Evolutionary conservation across 2,888 invertebrate genomes (phyloP).

Genomic region (Drosophila diplacantha): DNA sequence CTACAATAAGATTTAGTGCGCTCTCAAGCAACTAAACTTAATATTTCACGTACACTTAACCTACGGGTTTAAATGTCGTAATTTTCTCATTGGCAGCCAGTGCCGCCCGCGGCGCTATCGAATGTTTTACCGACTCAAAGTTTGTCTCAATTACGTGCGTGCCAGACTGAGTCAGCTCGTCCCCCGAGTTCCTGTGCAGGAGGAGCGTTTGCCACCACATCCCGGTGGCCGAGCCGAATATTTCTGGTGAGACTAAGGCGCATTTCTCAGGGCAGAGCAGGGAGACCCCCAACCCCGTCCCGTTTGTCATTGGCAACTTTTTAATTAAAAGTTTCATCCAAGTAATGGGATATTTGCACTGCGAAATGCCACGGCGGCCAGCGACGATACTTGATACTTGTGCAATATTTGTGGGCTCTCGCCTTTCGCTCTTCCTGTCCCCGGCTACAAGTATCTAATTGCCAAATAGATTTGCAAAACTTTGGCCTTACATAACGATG

Average conservation of each 20-base stretch:
- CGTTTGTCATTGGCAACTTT: slow-evolving; percentile 70
- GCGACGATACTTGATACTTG: slow-evolving; percentile 52
- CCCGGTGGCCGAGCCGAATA: slow-evolving; percentile 46
- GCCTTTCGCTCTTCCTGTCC: slow-evolving; percentile 33
- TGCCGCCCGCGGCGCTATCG: slow-evolving; percentile 49
- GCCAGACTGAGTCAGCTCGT: slow-evolving; percentile 55
- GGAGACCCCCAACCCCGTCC: slow-evolving; percentile 25
- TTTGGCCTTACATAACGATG: slow-evolving; percentile 62
- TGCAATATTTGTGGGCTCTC: slow-evolving; percentile 65
- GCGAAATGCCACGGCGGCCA: slow-evolving; percentile 64
- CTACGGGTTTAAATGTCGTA: slow-evolving; percentile 70
- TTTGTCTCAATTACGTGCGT: slow-evolving; percentile 72
- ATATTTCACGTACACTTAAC: slow-evolving; percentile 71
- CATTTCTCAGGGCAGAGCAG: slow-evolving; percentile 37
- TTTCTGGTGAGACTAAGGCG: slow-evolving; percentile 49
- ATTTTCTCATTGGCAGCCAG: slow-evolving; percentile 66
- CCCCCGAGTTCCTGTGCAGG: slow-evolving; percentile 3
- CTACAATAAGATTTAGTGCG: slow-evolving; percentile 65
- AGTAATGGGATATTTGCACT: slow-evolving; percentile 72
- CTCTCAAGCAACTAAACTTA: slow-evolving; percentile 68
- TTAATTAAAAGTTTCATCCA: slow-evolving; percentile 74
- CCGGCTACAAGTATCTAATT: slow-evolving; percentile 64
- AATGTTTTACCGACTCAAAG: slow-evolving; percentile 67
- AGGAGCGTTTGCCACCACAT: slow-evolving; percentile 17
- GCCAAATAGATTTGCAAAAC: slow-evolving; percentile 68